These are phyloP conservation scores for Labeo calbasu DNA, from an alignment of 2,797 vertebrate species.

Conservation along the genomic window DNA sequence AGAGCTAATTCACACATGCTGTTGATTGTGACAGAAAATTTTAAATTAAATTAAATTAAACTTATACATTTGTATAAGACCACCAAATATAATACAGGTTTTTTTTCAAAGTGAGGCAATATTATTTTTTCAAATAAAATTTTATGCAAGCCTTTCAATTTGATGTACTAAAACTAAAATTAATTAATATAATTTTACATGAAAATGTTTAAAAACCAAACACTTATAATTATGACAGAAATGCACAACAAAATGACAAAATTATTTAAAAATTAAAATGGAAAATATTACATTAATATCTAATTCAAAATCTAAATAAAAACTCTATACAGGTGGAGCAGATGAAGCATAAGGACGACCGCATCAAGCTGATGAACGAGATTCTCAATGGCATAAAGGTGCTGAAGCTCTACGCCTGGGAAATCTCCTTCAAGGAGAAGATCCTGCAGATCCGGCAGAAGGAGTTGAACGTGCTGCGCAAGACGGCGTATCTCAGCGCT, in stretches of 20 bases:
- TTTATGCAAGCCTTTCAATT: background rate
- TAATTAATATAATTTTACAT: background rate
- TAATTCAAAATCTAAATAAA: background rate
- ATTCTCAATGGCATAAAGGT: slow-evolving; percentile 95
- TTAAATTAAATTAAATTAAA: background rate
- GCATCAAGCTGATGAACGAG: slow-evolving; percentile 96
- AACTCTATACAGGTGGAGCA: slow-evolving; percentile 82
- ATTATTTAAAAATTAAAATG: background rate
- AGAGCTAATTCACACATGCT: no score
- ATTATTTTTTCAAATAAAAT: background rate
- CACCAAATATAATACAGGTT: background rate
- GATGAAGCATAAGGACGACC: slow-evolving; percentile 91
- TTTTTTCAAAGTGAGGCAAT: no score
- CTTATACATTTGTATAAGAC: background rate
- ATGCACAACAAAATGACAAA: background rate
- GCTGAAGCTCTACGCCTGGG: slow-evolving; percentile 97
- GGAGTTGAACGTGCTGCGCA: slow-evolving; percentile 86
- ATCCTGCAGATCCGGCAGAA: slow-evolving; percentile 85
- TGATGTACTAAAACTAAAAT: background rate
- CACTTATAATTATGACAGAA: background rate
- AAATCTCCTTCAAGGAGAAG: slow-evolving; percentile 87
- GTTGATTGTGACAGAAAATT: no score
- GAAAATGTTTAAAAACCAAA: background rate
- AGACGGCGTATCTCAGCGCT: slow-evolving; percentile 85
- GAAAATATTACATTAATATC: background rate